Evolutionary conservation across 2,113 vertebrate species (phyloP).

Genomic region (Grus americana): DNA sequence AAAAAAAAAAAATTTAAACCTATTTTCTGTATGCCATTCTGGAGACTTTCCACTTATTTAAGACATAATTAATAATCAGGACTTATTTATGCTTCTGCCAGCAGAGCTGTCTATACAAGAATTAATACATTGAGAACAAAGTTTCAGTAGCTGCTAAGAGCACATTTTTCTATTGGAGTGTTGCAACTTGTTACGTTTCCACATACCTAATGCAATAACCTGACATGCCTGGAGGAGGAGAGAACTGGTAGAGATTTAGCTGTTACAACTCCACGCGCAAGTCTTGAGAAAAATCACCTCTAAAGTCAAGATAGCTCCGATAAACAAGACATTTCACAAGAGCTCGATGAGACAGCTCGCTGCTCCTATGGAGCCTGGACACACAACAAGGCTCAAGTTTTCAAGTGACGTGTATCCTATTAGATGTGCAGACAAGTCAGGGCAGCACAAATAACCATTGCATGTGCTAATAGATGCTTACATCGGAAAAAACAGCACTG

Average conservation of each 20-base stretch:
- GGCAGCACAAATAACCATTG: neutral
- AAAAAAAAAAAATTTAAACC: neutral
- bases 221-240: neutral
- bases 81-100: neutral
- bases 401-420: neutral
- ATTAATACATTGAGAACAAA: neutral
- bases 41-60: neutral
- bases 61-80: neutral
- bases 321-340: neutral
- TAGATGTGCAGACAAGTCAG: neutral
- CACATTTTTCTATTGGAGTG: neutral
- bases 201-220: neutral
- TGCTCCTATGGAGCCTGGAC: neutral
- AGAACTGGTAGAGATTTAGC: neutral
- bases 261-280: neutral
- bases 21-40: neutral
- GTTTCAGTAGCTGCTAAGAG: neutral
- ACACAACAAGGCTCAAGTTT: neutral
- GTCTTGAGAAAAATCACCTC: neutral
- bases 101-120: neutral
- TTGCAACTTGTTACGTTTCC: neutral
- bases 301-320: neutral
- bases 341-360: neutral
- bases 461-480: neutral
- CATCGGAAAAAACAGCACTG: neutral